Conservation (phyloP, 2,113 vertebrate species). For the Silurus meridionalis region DNA sequence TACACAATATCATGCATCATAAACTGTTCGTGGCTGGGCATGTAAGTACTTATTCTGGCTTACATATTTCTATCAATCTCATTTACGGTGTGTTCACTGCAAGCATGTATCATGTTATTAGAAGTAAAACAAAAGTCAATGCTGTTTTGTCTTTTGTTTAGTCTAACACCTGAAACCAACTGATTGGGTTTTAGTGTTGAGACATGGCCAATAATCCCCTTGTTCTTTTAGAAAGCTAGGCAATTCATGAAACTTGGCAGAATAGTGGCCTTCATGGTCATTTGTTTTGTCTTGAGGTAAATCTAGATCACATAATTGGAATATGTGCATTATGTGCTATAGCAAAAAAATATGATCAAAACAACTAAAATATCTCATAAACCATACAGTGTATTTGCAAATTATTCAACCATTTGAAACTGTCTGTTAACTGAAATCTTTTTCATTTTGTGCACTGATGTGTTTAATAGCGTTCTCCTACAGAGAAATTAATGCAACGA, state of each 20-base stretch:
- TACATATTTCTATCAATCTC: not conserved
- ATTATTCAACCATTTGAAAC: not conserved
- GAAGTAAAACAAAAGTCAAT: not conserved
- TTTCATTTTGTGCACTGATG: not conserved
- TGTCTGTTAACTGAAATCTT: constrained; percentile 2
- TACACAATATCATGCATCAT: not conserved
- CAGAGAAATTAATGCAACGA: constrained; percentile 19
- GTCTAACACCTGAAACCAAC: not conserved
- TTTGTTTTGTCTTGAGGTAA: not conserved
- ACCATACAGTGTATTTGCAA: not conserved
- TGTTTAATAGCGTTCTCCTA: not conserved
- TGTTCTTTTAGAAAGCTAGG: not conserved
- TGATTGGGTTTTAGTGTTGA: not conserved
- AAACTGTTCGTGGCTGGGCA: not conserved
- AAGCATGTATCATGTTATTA: not conserved
- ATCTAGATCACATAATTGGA: not conserved
- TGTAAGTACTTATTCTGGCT: constrained; percentile 2
- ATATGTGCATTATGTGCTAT: not conserved
- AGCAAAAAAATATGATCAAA: not conserved
- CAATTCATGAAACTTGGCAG: not conserved
- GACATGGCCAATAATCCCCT: not conserved
- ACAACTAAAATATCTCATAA: not conserved
- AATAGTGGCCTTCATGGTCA: not conserved
- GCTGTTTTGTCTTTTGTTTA: not conserved
- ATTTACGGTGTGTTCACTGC: not conserved